Percentiles rank a stretch among this genome's conserved stretches.
Conservation (phyloP, 2,797 vertebrate genomes). For the Acrossocheilus wenchowensis region DNA sequence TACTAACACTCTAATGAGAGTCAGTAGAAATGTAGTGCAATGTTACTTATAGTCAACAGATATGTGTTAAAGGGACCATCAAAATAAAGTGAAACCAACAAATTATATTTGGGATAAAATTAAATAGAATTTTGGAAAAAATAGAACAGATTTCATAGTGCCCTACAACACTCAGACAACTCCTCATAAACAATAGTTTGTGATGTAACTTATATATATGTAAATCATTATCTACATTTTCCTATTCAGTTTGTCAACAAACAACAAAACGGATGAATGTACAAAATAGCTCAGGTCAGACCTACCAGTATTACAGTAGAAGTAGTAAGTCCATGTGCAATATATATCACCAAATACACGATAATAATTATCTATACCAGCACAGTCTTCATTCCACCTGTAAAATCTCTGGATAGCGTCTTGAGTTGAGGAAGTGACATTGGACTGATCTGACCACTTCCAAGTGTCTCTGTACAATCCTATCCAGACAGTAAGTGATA, state of each 20-base stretch:
- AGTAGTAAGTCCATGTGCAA: not conserved
- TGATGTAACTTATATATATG: no score
- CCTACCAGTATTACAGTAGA: slow-evolving; percentile 27
- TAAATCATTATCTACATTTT: no score
- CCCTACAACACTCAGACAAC: not conserved
- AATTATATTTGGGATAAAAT: no score
- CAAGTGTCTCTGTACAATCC: slow-evolving; percentile 14
- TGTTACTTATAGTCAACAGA: no score
- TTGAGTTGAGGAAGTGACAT: not conserved
- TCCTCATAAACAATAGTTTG: no score
- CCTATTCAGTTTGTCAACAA: not conserved
- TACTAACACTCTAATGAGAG: no score
- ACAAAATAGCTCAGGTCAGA: not conserved
- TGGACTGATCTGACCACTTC: slow-evolving; percentile 15
- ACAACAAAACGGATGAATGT: not conserved
- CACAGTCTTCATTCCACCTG: not conserved
- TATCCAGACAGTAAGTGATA: not conserved
- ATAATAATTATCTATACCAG: fast-evolving
- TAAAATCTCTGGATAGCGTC: not conserved
- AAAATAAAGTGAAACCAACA: no score
- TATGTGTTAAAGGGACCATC: no score
- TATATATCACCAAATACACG: fast-evolving
- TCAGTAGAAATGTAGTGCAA: no score
- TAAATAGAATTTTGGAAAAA: no score
- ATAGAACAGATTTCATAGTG: no score